phyloP scores from a whole-genome alignment of 2,113 vertebrate species.

The Sceloporus undulatus region DNA sequence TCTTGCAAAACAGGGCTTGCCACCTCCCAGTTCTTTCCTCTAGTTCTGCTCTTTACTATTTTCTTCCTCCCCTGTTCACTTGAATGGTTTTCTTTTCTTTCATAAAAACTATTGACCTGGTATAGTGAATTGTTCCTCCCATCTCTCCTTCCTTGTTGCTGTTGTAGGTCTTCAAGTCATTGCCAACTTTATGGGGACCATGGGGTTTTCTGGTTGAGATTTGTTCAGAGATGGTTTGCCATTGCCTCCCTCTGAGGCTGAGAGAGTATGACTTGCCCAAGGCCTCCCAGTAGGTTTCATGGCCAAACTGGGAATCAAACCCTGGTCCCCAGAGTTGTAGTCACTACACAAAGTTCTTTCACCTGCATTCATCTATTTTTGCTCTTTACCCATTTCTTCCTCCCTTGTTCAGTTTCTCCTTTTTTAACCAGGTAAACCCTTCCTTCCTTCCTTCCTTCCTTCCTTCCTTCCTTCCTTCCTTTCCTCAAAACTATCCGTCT shows the following conservation, averaged over 20 bases:
- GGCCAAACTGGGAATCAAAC: too few species aligned
- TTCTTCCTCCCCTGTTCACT: slow-evolving; percentile 76
- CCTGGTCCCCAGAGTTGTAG: too few species aligned
- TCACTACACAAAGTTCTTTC: too few species aligned
- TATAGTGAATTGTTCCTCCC: slow-evolving; percentile 61
- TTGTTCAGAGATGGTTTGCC: too few species aligned
- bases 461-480: not conserved
- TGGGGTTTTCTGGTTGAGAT: too few species aligned
- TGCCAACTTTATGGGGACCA: too few species aligned
- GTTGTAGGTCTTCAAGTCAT: too few species aligned
- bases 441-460: slow-evolving; percentile 77
- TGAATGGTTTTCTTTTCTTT: slow-evolving; percentile 77
- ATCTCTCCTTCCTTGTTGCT: slow-evolving; percentile 21
- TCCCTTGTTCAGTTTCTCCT: slow-evolving; percentile 82
- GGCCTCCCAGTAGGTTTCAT: too few species aligned
- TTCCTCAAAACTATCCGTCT: too few species aligned
- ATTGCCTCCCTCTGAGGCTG: too few species aligned
- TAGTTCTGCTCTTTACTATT: not conserved
- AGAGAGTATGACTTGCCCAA: too few species aligned
- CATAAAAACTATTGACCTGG: slow-evolving; percentile 27
- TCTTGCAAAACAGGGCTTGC: not conserved
- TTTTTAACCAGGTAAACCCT: slow-evolving; percentile 34
- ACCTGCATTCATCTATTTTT: not conserved
- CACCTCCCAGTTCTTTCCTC: not conserved
- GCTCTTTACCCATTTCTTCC: not conserved